Evolutionary conservation across 2,113 vertebrate genomes (phyloP), one percentile per base, ranked within the genome.

Genomic region (Alces alces): DNA sequence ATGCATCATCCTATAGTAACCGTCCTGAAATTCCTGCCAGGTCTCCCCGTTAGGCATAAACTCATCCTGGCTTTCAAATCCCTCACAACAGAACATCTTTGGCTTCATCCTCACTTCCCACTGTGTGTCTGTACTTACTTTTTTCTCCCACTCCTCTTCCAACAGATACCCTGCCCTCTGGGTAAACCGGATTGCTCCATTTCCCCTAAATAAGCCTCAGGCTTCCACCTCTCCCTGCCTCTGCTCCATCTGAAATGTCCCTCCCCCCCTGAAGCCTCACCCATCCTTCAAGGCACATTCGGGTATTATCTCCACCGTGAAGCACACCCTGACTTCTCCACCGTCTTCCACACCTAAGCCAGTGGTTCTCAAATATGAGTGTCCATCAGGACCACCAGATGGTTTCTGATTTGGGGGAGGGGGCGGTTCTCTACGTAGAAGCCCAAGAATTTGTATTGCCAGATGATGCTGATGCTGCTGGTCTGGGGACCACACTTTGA

Each of bases 381-480:
- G 0, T 58, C 45, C 4, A 4, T 61, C 5, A 3, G 1, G 19
- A 66, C 50, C 55, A 3, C 33, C 23, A 0, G n/a, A 43, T 84
- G 33, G n/a, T 4, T 57, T 60, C 54, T 39, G 25, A 78, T 3
- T 45, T 27, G 39, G 12, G 4, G 16, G 14, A n/a, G 27, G 7
- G 70, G 36, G 70, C 10, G 12, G 66, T 39, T 43, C 27, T 79
- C 5, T 80, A 9, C 0, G 1, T 45, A 33, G 36, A 89, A 89
- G 27, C 50, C 30, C 12, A 2, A 54, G 90, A 36, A 19, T 39
- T 36, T 30, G 17, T 16, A n/a, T 3, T 43, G 17, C 25, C 21
- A 27, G 7, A 28, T 11, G 14, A 14, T 5, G 5, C 16, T 45
- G 36, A 16, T 43, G n/a, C 47, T 45, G 25, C 33, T 2, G 14